Evolutionary conservation across 30 jellyfish, hydroid and myxozoan species (phyloP).

Genomic region (Nemopilema nomurai): DNA sequence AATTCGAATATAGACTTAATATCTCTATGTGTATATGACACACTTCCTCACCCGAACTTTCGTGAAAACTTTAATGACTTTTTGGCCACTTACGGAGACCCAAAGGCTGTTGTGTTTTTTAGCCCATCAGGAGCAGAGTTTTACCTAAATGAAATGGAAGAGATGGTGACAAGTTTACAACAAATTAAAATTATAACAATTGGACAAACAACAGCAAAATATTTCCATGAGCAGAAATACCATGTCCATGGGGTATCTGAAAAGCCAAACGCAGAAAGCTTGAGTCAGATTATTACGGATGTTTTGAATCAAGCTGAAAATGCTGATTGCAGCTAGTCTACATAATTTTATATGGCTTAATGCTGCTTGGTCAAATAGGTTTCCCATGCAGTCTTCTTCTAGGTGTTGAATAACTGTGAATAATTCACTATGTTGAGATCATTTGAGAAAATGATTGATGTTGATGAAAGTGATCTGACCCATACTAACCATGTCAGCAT

Average conservation of each 20-base stretch:
- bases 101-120: constrained; percentile 75
- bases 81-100: constrained; percentile 7
- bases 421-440: too few species aligned
- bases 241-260: constrained; percentile 69
- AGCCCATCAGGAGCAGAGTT: constrained; percentile 95
- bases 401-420: too few species aligned
- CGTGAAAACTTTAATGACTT: constrained; percentile 5
- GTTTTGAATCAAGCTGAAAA: neutral
- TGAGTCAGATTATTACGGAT: constrained; percentile 49
- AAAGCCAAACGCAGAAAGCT: constrained; percentile 80
- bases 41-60: constrained; percentile 65
- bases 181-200: constrained; percentile 66
- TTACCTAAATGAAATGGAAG: constrained; percentile 25
- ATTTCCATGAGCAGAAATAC: constrained; percentile 5
- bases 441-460: too few species aligned
- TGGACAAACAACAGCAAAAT: constrained; percentile 80
- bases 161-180: constrained; percentile 1
- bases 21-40: constrained; percentile 72
- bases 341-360: too few species aligned
- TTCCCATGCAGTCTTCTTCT: too few species aligned
- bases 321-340: too few species aligned
- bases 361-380: too few species aligned
- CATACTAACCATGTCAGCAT: too few species aligned
- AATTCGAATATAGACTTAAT: constrained; percentile 13
- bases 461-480: too few species aligned